Base-by-base conservation (phyloP, 2,888 invertebrate species). In the Anodontia alba region DNA sequence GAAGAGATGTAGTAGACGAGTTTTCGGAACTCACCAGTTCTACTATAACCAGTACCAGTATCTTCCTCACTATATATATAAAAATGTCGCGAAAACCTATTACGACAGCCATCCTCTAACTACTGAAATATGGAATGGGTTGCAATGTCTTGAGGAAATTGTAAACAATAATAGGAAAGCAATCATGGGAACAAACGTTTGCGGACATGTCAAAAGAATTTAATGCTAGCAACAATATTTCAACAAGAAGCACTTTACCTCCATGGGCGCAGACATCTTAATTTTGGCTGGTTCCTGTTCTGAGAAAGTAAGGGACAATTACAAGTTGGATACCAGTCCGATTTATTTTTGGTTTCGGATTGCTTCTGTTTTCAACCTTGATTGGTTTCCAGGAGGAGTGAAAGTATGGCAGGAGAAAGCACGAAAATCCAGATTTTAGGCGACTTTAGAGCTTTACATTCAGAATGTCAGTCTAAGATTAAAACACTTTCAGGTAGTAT, bases 391-490 rank as follows among this genome's bases (percentile, higher is more conserved):
- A n/a, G 42, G 42, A 46, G 46, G 33, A 62, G 62, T 62, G 62
- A 62, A 62, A 62, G 62, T 62, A 78, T 76, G 81, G 76, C 78
- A 68, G 70, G 78, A 38, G 76, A 76, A n/a, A 81, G 42, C 31
- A 31, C 78, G n/a, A 76, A 71, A 54, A 29, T 26, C 12, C 26
- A 76, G 10, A 78, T 82, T 51, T 67, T 76, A 17, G 43, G 66
- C 26, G 78, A 82, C 57, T 82, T 82, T 70, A 76, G 43, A 43
- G 66, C 62, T 10, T 73, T 82, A 46, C 78, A 82, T 66, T 73
- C 78, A 43, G 69, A 46, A 33, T 82, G 82, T 79, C 73, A 76
- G 62, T 31, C 62, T 20, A 62, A 62, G 33, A 62, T 62, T 33
- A 62, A 33, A 1, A 33, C 1, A 17, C 23, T 62, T 33, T 1